Evolutionary conservation across 2,113 vertebrate species (phyloP), one percentile per base, ranked within the genome.

Genomic region (Acanthochromis polyacanthus): DNA sequence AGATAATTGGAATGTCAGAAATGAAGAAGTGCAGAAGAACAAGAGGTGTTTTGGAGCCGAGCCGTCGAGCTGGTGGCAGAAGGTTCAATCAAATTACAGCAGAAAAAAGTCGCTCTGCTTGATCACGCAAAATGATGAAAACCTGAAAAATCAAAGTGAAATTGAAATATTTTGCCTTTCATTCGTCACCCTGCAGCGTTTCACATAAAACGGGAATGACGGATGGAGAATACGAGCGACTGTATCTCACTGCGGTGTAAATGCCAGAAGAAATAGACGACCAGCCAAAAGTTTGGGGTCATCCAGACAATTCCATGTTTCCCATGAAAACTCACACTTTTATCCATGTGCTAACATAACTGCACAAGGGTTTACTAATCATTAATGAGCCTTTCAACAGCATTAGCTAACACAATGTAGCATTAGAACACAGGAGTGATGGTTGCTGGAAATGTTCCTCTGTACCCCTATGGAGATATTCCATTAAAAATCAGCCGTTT

Each of bases 1-100:
- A 86, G 79, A 90, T 92, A 93, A 92, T 91, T 92, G 75, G 89
- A 90, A 74, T 85, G 86, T 91, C 90, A 86, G 72, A 86, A 91
- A 89, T 89, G 88, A 92, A 81, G 22, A 81, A 90, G 78, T 90
- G 78, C 71, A 65, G 36, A 55, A 57, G 83, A 81, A 68, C 66
- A 66, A 25, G 77, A 85, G 72, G 77, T 87, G 80, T 91, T 89
- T 82, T 75, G 58, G 79, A 88, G 78, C 53, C 20, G 78, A 86
- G 90, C 77, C 65, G 70, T 79, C 78, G 68, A 83, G 77, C 81
- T 82, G 60, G 55, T 90, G 83, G 80, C 74, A 82, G 59, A 25
- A 43, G 75, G 83, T 84, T 88, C 71, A 80, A 85, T 90, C 82
- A 88, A 83, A 86, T 68, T 83, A 78, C 38, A 62, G 79, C 73